phyloP scores from a whole-genome alignment of 1,140 invertebrate genomes.

The Ceratosolen solmsi region DNA sequence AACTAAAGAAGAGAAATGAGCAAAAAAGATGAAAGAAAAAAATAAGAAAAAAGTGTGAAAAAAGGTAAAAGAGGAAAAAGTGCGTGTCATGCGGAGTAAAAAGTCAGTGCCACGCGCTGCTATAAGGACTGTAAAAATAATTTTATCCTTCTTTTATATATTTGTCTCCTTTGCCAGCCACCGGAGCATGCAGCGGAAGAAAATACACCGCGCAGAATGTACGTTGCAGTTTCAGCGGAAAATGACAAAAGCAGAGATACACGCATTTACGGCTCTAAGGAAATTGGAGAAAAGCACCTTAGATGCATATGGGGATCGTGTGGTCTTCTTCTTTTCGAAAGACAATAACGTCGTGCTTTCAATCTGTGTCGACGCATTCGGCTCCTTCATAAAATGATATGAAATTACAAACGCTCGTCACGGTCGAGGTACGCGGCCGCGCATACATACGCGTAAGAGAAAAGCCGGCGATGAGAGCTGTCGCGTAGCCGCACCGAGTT shows the following conservation, averaged over 20 bases:
- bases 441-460: background rate
- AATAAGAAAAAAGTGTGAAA: too few relatives aligned
- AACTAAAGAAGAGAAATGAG: too few relatives aligned
- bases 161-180: background rate
- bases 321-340: background rate
- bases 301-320: background rate
- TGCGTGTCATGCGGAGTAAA: too few relatives aligned
- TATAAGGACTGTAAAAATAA: too few relatives aligned
- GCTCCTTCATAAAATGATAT: background rate
- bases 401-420: conserved; percentile 33
- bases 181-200: background rate
- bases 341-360: background rate
- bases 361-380: background rate
- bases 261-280: background rate
- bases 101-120: too few relatives aligned
- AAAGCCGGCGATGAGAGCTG: background rate
- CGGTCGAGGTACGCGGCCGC: background rate
- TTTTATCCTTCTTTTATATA: too few relatives aligned
- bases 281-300: conserved; percentile 28
- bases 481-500: background rate
- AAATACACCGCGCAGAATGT: background rate
- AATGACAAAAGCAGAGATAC: background rate
- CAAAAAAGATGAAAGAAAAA: too few relatives aligned
- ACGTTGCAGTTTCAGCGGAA: background rate
- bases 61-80: too few relatives aligned